A percentile compares a stretch with the other conserved stretches of the same genome.
phyloP scores from a whole-genome alignment of 2,797 vertebrate genomes.

The Gastrophryne carolinensis region DNA sequence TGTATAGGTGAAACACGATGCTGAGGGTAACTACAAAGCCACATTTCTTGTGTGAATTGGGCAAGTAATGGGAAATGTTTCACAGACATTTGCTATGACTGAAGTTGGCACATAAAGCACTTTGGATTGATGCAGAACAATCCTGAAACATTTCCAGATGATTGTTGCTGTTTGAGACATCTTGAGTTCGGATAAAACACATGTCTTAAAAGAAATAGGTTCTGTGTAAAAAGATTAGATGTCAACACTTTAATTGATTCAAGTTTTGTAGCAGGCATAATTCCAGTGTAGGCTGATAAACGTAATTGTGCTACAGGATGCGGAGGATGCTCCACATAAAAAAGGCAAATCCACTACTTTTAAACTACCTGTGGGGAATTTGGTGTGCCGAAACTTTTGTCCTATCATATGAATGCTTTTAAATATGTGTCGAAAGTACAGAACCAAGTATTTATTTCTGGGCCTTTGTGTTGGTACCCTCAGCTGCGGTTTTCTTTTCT shows the following conservation, averaged over 20 bases:
- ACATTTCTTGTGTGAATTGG: constrained; percentile 27
- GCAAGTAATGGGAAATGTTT: constrained; percentile 22
- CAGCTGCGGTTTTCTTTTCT: too few species aligned
- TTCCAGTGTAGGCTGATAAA: neutral
- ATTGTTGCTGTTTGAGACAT: constrained; percentile 6
- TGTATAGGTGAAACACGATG: constrained; percentile 12
- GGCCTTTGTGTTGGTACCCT: too few species aligned
- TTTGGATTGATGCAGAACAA: constrained; percentile 26
- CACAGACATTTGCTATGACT: constrained; percentile 2
- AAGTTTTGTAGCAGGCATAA: neutral
- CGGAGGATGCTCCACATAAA: too few species aligned
- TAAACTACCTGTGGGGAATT: too few species aligned
- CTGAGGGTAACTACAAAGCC: constrained; percentile 17
- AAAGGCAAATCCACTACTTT: too few species aligned
- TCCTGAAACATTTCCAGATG: constrained; percentile 40
- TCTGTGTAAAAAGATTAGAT: constrained; percentile 8
- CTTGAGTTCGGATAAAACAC: constrained; percentile 23
- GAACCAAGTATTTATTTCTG: too few species aligned
- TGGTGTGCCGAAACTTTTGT: too few species aligned
- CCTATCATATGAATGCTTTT: too few species aligned
- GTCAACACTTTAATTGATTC: constrained; percentile 19
- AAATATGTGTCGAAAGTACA: too few species aligned
- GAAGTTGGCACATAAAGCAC: constrained; percentile 15
- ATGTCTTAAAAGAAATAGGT: neutral
- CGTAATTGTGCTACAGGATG: neutral